Evolutionary conservation across 2,888 invertebrate genomes (phyloP).

Genomic region (Trichopria drosophilae): DNA sequence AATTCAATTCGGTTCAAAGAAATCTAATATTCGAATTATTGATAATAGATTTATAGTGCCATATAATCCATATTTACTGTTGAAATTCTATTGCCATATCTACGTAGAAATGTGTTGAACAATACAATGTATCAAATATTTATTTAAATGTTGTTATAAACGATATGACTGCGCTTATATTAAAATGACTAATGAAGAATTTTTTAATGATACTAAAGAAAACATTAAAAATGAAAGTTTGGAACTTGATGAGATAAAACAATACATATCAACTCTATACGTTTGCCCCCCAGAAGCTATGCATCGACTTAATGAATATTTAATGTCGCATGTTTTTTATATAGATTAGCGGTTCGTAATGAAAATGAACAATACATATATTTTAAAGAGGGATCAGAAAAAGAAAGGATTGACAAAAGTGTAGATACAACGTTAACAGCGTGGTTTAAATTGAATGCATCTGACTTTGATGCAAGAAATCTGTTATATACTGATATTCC

Average conservation of each 20-base stretch:
- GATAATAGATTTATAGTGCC: conserved; percentile 1
- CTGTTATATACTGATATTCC: conserved; percentile 16
- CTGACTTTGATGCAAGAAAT: conserved; percentile 8
- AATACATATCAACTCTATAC: background rate
- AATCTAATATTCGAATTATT: background rate
- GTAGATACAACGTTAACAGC: conserved; percentile 20
- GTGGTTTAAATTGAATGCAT: conserved; percentile 22
- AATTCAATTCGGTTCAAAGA: background rate
- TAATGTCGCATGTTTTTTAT: background rate
- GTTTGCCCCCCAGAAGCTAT: conserved; percentile 1
- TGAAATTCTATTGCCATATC: background rate
- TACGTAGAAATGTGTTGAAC: background rate
- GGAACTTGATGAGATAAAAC: conserved; percentile 10
- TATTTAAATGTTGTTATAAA: too few species aligned
- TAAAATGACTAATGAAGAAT: too few species aligned
- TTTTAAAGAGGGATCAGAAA: conserved; percentile 5
- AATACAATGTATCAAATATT: background rate
- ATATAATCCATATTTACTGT: too few species aligned
- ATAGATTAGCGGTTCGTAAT: background rate
- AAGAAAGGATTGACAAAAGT: conserved; percentile 15
- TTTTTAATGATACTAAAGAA: too few species aligned
- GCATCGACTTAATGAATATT: background rate
- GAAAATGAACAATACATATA: background rate
- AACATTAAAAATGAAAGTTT: too few species aligned
- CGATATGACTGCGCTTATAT: conserved; percentile 1